Percentiles rank a stretch among this genome's conserved stretches.
Evolutionary conservation across 2,113 vertebrate genomes (phyloP).

Genomic region (Triplophysa dalaica): DNA sequence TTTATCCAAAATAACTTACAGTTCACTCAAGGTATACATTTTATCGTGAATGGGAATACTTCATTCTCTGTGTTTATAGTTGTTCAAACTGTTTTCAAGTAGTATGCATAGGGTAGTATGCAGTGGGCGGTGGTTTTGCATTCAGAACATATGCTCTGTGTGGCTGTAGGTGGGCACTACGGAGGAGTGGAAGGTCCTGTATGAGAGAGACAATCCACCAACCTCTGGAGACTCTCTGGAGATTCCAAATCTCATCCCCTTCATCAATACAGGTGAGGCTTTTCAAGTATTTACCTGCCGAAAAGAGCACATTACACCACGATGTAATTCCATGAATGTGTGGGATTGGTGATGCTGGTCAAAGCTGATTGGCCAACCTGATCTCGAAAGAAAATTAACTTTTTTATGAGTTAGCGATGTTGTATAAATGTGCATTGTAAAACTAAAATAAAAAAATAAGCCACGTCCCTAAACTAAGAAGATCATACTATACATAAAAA

Average conservation of each 20-base stretch:
- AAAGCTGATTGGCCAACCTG: background rate
- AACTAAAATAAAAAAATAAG: too few relatives aligned
- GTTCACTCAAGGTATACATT: too few relatives aligned
- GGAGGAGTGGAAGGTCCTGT: slow-evolving; percentile 82
- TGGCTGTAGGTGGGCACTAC: slow-evolving; percentile 77
- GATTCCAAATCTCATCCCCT: slow-evolving; percentile 87
- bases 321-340: background rate
- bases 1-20: background rate
- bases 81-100: background rate
- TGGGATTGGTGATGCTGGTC: background rate
- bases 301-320: slow-evolving; percentile 34
- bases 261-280: slow-evolving; percentile 91
- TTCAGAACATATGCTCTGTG: background rate
- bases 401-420: too few relatives aligned
- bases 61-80: background rate
- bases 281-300: slow-evolving; percentile 17
- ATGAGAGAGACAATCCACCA: slow-evolving; percentile 84
- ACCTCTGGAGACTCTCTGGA: slow-evolving; percentile 78
- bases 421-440: too few relatives aligned
- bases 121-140: background rate
- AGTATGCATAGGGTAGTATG: background rate
- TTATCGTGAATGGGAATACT: too few relatives aligned
- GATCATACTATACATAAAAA: too few relatives aligned
- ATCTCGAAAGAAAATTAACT: too few relatives aligned
- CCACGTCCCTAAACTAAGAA: too few relatives aligned